Evolutionary conservation across 2,113 vertebrate species (phyloP), one percentile per base, ranked within the genome.

Genomic region (Nothoprocta perdicaria): DNA sequence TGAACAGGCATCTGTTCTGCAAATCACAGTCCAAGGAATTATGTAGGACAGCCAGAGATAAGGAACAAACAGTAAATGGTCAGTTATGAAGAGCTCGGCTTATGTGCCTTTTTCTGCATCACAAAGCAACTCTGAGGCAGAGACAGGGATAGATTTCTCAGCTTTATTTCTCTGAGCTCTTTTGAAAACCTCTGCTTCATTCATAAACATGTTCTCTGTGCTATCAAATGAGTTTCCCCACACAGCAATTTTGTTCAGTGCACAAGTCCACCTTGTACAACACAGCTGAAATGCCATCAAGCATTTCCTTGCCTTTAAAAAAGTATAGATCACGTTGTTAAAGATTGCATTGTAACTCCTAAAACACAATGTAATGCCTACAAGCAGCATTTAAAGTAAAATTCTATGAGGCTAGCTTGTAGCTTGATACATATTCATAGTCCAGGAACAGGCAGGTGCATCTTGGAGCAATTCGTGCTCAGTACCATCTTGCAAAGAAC

Each of bases 51-150:
- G 7, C 9, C 11, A 87, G 43, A 21, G 16, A 27, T 17, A 71
- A 55, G 29, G 31, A 61, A 55, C 12, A 55, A 61, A 50, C 10
- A 61, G 11, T 8, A 66, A 62, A 48, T 7, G 13, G 23, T n/a
- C 40, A 84, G 14, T 16, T 76, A 15, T 29, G 33, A 80, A 85
- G 31, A 11, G 21, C 23, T 65, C 8, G 5, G 6, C 60, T 38
- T 65, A 50, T 60, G 17, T 16, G 8, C 33, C 3, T 40, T 33
- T 55, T 35, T 12, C 2, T 45, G 31, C 29, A 45, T 46, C 19
- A 12, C 0, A 0, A 6, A n/a, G 19, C 14, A 86, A 61, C 8
- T 41, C 22, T 50, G 33, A 82, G 85, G 31, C 10, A 79, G 24
- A 72, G 61, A 52, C 10, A 4, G 9, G 14, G 5, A 38, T 11